Evolutionary conservation across 2,113 vertebrate genomes (phyloP).

Genomic region (Grammomys surdaster): DNA sequence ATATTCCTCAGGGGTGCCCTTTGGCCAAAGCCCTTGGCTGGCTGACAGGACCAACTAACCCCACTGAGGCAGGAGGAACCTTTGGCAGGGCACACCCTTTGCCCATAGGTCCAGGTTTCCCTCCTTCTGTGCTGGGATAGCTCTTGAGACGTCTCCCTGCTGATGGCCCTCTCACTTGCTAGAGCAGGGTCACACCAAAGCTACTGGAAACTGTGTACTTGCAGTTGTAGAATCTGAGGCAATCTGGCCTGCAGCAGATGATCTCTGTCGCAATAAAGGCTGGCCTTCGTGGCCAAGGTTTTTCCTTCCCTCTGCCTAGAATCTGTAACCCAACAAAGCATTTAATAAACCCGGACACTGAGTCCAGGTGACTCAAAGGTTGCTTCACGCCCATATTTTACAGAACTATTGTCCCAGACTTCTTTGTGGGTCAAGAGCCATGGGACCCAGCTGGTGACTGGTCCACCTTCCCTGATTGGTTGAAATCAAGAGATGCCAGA

Average conservation of each 20-base stretch:
- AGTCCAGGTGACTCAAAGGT: no score
- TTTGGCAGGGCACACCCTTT: accelerated
- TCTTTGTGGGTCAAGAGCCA: constrained; percentile 92
- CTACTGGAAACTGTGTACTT: not conserved
- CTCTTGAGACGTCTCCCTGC: accelerated
- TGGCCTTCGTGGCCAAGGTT: accelerated
- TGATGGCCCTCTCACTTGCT: accelerated
- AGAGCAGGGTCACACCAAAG: not conserved
- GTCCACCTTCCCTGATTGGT: constrained; percentile 91
- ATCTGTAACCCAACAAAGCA: accelerated
- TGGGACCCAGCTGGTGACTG: constrained; percentile 91
- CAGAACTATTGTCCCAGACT: constrained; percentile 93
- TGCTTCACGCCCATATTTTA: not conserved
- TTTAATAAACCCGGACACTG: accelerated
- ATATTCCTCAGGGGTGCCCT: not conserved
- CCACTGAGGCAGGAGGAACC: not conserved
- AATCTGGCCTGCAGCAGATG: not conserved
- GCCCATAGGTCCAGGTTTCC: accelerated
- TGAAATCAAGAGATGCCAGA: constrained; percentile 88
- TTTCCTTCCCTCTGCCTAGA: not conserved
- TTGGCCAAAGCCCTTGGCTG: not conserved
- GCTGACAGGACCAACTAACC: no score
- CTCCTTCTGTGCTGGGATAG: accelerated
- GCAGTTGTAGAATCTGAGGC: not conserved
- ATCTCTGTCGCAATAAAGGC: not conserved